These are phyloP conservation scores for Nysson spinosus DNA, from an alignment of 2,888 invertebrate species.

Conservation along the genomic window DNA sequence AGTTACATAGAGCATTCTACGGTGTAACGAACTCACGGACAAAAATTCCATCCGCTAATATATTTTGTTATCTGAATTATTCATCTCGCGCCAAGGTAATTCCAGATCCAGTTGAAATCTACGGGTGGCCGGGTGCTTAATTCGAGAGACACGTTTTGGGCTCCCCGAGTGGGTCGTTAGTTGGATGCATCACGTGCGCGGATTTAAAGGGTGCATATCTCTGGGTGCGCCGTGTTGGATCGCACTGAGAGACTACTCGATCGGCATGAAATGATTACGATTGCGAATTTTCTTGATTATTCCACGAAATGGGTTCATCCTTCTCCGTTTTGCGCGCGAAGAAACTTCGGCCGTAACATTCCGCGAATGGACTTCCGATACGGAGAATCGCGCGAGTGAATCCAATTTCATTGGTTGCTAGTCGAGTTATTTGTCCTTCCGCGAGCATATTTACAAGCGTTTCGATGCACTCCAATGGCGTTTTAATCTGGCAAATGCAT, in stretches of 20 bases:
- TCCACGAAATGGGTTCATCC: conserved; percentile 43
- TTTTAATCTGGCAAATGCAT: conserved; percentile 65
- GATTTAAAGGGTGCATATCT: conserved; percentile 53
- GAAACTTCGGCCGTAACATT: conserved; percentile 9
- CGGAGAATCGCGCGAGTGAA: conserved; percentile 10
- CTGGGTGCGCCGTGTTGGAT: conserved; percentile 32
- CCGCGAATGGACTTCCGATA: conserved; percentile 4
- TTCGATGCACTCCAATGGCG: conserved; percentile 55
- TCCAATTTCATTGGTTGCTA: conserved; percentile 47
- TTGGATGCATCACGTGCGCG: conserved; percentile 57
- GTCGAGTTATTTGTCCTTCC: conserved; percentile 18
- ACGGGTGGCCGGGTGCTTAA: conserved; percentile 49
- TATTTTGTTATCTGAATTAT: conserved; percentile 46
- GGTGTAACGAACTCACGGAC: not conserved
- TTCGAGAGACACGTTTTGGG: conserved; percentile 58
- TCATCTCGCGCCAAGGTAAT: conserved; percentile 49
- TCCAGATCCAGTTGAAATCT: conserved; percentile 39
- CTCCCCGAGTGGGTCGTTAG: conserved; percentile 58
- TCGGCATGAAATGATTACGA: conserved; percentile 51
- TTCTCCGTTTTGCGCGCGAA: conserved; percentile 25
- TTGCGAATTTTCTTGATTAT: conserved; percentile 46
- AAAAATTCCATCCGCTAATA: conserved; percentile 22
- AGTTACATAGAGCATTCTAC: no score
- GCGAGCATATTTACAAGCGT: conserved; percentile 62
- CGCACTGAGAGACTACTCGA: conserved; percentile 32